Conservation (phyloP, 2,888 invertebrate species). For the Temnothorax rugatulus region DNA sequence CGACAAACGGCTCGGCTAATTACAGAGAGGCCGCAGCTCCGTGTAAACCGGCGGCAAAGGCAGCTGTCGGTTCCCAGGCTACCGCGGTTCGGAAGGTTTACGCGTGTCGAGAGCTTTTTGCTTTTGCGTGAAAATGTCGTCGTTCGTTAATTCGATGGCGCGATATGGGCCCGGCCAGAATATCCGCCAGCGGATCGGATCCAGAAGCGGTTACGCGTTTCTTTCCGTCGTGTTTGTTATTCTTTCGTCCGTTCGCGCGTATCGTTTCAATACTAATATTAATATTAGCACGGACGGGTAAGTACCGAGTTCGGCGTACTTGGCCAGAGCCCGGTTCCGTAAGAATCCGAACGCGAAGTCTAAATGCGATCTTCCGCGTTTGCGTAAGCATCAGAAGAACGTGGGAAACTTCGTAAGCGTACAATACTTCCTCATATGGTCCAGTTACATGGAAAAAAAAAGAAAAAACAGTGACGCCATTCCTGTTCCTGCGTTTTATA, state of each 20-base stretch:
- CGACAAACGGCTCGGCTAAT: conserved; percentile 80
- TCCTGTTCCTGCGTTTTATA: neutral
- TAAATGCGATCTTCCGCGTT: conserved; percentile 53
- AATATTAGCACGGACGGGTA: conserved; percentile 66
- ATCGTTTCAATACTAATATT: conserved; percentile 63
- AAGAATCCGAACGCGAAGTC: neutral
- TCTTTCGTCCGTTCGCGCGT: conserved; percentile 58
- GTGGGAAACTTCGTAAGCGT: conserved; percentile 62
- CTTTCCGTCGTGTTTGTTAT: conserved; percentile 69
- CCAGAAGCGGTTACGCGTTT: conserved; percentile 72
- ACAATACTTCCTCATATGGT: conserved; percentile 59
- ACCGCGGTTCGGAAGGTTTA: conserved; percentile 72
- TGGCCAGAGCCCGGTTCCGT: conserved; percentile 22
- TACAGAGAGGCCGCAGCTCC: conserved; percentile 79
- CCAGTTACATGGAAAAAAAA: neutral
- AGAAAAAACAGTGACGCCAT: conserved; percentile 24
- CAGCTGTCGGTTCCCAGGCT: conserved; percentile 82
- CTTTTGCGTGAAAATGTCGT: conserved; percentile 63
- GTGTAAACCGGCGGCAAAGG: conserved; percentile 78
- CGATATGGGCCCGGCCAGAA: conserved; percentile 70
- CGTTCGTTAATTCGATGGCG: conserved; percentile 45
- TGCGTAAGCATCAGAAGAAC: conserved; percentile 59
- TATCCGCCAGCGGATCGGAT: conserved; percentile 78
- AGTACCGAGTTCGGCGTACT: conserved; percentile 38
- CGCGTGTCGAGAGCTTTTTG: conserved; percentile 72